Evolutionary conservation across 2,888 invertebrate species (phyloP).

Genomic region (Adineta ricciae): DNA sequence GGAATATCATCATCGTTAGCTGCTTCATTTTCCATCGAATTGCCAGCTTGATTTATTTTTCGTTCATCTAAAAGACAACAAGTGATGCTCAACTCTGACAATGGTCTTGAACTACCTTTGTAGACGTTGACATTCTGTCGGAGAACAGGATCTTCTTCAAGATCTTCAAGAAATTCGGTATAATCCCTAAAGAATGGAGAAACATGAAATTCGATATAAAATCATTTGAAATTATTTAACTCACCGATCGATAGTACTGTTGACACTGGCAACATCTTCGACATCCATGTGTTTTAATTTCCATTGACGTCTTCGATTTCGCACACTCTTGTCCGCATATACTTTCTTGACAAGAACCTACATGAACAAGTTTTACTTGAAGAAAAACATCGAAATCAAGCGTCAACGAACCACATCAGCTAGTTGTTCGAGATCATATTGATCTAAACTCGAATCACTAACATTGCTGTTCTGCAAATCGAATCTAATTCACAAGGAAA

Average conservation of each 20-base stretch:
- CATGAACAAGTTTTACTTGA: conserved; percentile 3
- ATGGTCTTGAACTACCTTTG: conserved; percentile 45
- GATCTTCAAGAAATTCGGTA: conserved; percentile 85
- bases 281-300: conserved; percentile 72
- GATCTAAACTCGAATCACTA: conserved; percentile 78
- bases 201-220: neutral
- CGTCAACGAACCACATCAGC: conserved; percentile 64
- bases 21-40: neutral
- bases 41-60: neutral
- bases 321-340: conserved; percentile 62
- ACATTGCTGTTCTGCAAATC: conserved; percentile 79
- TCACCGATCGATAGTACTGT: conserved; percentile 37
- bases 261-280: conserved; percentile 45
- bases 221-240: neutral
- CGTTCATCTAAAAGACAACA: conserved; percentile 4
- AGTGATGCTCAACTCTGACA: too few species aligned
- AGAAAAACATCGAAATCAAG: neutral
- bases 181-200: conserved; percentile 62
- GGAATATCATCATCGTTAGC: conserved; percentile 31
- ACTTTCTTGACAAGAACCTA: conserved; percentile 77
- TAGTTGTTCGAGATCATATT: conserved; percentile 58
- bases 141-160: conserved; percentile 82
- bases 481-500: conserved; percentile 56
- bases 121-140: conserved; percentile 88
- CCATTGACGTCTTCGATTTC: conserved; percentile 71